A percentile compares a stretch with the other conserved stretches of the same genome.
These are phyloP conservation scores for Harpagoxenus sublaevis DNA, from an alignment of 2,888 invertebrate genomes.

Conservation along the genomic window DNA sequence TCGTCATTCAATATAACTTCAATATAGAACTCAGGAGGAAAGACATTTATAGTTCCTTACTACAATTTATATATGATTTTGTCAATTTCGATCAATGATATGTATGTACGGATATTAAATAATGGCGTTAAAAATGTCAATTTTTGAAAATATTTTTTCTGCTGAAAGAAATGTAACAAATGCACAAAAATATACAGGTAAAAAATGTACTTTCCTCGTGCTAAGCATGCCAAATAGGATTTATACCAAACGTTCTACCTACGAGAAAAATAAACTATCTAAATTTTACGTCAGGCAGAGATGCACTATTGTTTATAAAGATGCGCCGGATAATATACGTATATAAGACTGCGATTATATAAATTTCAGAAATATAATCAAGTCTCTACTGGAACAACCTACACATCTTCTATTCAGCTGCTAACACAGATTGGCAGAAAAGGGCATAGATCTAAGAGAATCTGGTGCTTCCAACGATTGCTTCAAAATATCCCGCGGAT, in stretches of 20 bases:
- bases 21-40: slow-evolving; percentile 50
- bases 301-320: slow-evolving; percentile 82
- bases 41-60: slow-evolving; percentile 5
- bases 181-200: slow-evolving; percentile 23
- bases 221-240: slow-evolving; percentile 66
- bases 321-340: slow-evolving; percentile 69
- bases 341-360: slow-evolving; percentile 61
- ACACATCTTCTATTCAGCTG: slow-evolving; percentile 82
- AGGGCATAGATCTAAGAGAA: slow-evolving; percentile 80
- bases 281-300: slow-evolving; percentile 79
- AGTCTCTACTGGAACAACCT: slow-evolving; percentile 81
- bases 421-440: slow-evolving; percentile 84
- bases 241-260: slow-evolving; percentile 69
- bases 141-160: slow-evolving; percentile 35
- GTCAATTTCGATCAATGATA: not conserved
- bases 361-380: slow-evolving; percentile 72
- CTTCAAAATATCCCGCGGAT: slow-evolving; percentile 6
- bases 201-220: slow-evolving; percentile 60
- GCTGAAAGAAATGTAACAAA: not conserved
- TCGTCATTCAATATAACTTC: slow-evolving; percentile 57
- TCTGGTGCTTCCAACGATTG: slow-evolving; percentile 74
- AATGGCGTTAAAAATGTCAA: not conserved
- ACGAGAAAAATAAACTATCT: slow-evolving; percentile 72
- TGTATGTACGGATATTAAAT: not conserved
- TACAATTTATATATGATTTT: not conserved